phyloP scores from a whole-genome alignment of 2,797 vertebrate species.

The Thamnophis elegans region DNA sequence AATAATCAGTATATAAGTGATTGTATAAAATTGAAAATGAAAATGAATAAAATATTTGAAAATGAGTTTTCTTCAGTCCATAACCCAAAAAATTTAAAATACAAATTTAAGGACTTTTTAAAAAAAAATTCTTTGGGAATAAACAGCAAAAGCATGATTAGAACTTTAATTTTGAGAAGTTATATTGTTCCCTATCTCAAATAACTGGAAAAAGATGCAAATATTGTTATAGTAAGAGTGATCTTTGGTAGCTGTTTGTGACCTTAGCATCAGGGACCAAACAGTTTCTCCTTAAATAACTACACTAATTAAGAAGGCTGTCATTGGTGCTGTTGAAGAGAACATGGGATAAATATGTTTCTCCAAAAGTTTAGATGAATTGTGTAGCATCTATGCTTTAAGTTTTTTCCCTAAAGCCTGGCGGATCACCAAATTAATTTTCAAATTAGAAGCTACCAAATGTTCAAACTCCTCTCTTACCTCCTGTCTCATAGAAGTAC shows the following conservation, averaged over 20 bases:
- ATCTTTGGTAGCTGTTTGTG: background rate
- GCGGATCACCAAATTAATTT: background rate
- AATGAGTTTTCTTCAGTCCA: too few species aligned
- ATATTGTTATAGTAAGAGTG: too few species aligned
- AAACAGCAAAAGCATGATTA: too few species aligned
- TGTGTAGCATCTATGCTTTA: background rate
- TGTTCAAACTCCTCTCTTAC: background rate
- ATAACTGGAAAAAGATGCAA: too few species aligned
- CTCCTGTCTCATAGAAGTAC: background rate
- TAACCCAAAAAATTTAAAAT: too few species aligned
- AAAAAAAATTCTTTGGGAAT: too few species aligned
- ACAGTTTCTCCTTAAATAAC: background rate
- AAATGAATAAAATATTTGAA: too few species aligned
- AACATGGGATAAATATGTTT: background rate
- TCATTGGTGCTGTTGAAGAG: background rate
- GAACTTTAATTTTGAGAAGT: too few species aligned
- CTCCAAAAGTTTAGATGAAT: background rate
- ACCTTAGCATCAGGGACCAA: background rate
- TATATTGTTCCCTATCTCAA: too few species aligned
- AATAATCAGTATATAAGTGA: too few species aligned
- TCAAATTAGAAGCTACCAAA: background rate
- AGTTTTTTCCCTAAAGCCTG: background rate
- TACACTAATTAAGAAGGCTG: background rate
- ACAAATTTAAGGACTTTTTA: too few species aligned
- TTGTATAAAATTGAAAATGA: too few species aligned